A percentile compares a stretch with the other conserved stretches of the same genome.
phyloP scores from a whole-genome alignment of 30 jellyfish, hydroid and myxozoan genomes.

The Turritopsis dohrnii region DNA sequence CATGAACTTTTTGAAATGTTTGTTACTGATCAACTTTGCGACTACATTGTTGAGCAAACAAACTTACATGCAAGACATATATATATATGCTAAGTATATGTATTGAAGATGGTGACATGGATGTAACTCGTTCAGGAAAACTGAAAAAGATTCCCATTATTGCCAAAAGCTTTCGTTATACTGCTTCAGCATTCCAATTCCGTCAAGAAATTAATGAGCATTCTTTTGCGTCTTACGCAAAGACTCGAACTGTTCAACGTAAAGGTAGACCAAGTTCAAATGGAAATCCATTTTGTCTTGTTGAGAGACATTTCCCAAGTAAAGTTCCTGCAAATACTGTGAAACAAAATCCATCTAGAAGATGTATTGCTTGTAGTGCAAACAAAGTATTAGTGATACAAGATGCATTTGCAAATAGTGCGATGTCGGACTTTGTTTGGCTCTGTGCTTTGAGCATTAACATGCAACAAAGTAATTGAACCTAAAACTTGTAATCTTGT shows the following conservation, averaged over 20 bases:
- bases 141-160: neutral
- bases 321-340: neutral
- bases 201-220: neutral
- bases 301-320: neutral
- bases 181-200: neutral
- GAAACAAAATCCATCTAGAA: neutral
- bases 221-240: neutral
- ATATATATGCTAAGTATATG: neutral
- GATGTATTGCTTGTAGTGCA: neutral
- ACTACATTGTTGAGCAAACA: neutral
- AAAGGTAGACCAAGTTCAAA: neutral
- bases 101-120: neutral
- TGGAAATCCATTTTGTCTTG: neutral
- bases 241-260: neutral
- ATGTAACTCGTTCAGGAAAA: neutral
- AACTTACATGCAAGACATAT: neutral
- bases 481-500: neutral
- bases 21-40: neutral
- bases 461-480: neutral
- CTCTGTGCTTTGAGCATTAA: neutral
- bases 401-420: neutral
- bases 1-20: neutral
- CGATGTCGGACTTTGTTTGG: neutral
- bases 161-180: neutral
- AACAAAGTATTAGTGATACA: neutral